Evolutionary conservation across 1,140 invertebrate species (phyloP).

Genomic region (Cyclina sinensis): DNA sequence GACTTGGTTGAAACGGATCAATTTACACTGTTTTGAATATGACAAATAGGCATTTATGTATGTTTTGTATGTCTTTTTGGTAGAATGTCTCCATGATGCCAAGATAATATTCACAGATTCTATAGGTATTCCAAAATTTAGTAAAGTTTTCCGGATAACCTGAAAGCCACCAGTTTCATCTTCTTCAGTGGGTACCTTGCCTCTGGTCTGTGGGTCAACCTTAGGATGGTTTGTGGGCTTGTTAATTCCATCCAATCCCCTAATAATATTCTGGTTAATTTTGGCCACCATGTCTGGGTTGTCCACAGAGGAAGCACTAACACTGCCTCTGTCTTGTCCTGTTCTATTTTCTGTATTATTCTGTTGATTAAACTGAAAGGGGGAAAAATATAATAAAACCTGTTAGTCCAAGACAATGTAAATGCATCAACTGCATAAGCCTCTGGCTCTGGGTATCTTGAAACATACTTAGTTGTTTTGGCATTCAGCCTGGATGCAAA

Average conservation of each 20-base stretch:
- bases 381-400: conserved; percentile 66
- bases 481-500: conserved; percentile 51
- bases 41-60: background rate
- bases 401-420: background rate
- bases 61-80: background rate
- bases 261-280: conserved; percentile 41
- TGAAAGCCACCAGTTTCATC: background rate
- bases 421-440: conserved; percentile 58
- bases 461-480: background rate
- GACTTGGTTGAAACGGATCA: no score
- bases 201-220: background rate
- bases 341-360: conserved; percentile 64
- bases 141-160: background rate
- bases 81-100: background rate
- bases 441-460: conserved; percentile 42
- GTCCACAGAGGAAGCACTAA: conserved; percentile 66
- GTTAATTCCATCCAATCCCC: conserved; percentile 7
- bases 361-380: conserved; percentile 68
- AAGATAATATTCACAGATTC: background rate
- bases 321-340: conserved; percentile 52
- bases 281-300: conserved; percentile 68
- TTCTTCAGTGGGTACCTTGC: background rate
- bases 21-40: no score
- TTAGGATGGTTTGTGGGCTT: background rate
- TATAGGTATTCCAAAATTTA: background rate